phyloP scores from a whole-genome alignment of 2,888 invertebrate species.

The Timandra comae region DNA sequence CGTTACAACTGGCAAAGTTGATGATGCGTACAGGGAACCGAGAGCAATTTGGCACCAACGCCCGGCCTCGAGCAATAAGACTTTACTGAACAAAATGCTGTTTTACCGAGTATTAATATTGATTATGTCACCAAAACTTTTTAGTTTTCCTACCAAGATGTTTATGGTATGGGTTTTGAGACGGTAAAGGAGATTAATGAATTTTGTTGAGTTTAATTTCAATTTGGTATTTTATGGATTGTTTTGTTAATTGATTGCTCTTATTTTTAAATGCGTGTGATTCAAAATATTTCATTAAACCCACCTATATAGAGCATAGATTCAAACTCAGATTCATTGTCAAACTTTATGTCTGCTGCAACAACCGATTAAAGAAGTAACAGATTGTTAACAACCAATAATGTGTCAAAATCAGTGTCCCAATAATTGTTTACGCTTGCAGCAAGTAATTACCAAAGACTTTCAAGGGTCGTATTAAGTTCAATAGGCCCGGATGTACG shows the following conservation, averaged over 20 bases:
- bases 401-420: slow-evolving; percentile 19
- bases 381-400: slow-evolving; percentile 20
- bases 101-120: slow-evolving; percentile 30
- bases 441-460: slow-evolving; percentile 45
- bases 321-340: too few relatives aligned
- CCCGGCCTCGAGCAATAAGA: slow-evolving; percentile 46
- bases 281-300: too few relatives aligned
- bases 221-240: too few relatives aligned
- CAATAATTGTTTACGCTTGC: slow-evolving; percentile 43
- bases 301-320: too few relatives aligned
- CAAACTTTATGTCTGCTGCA: too few relatives aligned
- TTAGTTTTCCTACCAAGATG: slow-evolving; percentile 1
- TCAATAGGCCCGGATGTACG: slow-evolving; percentile 55
- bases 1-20: slow-evolving; percentile 41
- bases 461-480: slow-evolving; percentile 41
- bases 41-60: slow-evolving; percentile 68
- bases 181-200: too few relatives aligned
- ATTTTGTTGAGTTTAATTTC: too few relatives aligned
- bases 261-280: too few relatives aligned
- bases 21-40: slow-evolving; percentile 66
- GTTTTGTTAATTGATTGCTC: too few relatives aligned
- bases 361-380: slow-evolving; percentile 18
- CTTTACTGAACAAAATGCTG: slow-evolving; percentile 43
- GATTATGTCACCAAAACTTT: slow-evolving; percentile 16
- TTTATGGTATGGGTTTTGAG: too few relatives aligned